These are phyloP conservation scores for Emys orbicularis DNA, from an alignment of 2,797 vertebrate species.

Conservation along the genomic window DNA sequence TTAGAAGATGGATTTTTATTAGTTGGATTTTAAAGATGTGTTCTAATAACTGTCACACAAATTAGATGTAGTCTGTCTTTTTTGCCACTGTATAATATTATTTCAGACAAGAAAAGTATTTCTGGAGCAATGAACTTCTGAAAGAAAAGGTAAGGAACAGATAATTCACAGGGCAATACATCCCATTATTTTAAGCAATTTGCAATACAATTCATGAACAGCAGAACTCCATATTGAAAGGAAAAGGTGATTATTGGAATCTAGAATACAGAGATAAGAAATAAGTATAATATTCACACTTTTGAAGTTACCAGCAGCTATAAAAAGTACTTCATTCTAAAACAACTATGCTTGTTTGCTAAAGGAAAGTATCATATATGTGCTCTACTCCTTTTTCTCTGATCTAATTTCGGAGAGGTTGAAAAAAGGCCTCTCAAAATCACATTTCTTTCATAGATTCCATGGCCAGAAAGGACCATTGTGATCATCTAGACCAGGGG, in stretches of 20 bases:
- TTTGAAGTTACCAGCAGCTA: not conserved
- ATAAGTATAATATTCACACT: not conserved
- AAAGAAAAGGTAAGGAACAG: slow-evolving; percentile 29
- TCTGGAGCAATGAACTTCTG: not conserved
- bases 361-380: not conserved
- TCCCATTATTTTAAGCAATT: not conserved
- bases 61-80: not conserved
- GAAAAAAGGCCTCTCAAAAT: slow-evolving; percentile 13
- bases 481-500: not conserved
- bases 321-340: not conserved
- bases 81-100: not conserved
- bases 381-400: not conserved
- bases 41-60: not conserved
- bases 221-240: not conserved
- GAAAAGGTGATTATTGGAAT: not conserved
- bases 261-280: not conserved
- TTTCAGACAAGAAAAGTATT: not conserved
- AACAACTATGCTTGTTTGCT: not conserved
- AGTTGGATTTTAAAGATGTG: not conserved
- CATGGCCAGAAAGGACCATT: not conserved
- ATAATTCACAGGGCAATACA: not conserved
- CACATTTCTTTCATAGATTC: not conserved
- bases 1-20: not conserved
- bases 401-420: not conserved
- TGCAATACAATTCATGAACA: not conserved